Evolutionary conservation across 1,140 invertebrate genomes (phyloP).

Genomic region (Orius laevigatus): DNA sequence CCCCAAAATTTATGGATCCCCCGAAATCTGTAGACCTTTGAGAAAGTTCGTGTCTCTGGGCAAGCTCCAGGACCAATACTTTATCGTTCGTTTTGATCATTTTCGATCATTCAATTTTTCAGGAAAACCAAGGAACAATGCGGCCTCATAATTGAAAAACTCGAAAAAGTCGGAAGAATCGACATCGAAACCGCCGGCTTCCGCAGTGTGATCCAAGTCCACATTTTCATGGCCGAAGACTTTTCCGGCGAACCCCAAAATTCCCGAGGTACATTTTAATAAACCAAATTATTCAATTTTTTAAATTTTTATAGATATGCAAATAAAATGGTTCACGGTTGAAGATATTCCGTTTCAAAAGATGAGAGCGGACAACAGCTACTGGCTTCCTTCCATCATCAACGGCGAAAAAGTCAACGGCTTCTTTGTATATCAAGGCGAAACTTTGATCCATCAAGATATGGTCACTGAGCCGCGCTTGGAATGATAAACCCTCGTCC

Average conservation of each 20-base stretch:
- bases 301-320: conserved; percentile 36
- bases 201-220: conserved; percentile 33
- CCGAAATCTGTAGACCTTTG: too few relatives aligned
- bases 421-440: conserved; percentile 25
- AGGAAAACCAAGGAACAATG: conserved; percentile 33
- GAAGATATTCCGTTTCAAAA: conserved; percentile 30
- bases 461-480: conserved; percentile 1
- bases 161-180: conserved; percentile 32
- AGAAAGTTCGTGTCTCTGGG: too few relatives aligned
- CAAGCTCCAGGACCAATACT: too few relatives aligned
- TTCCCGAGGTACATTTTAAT: conserved; percentile 31
- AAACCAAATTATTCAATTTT: too few relatives aligned
- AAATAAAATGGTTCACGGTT: conserved; percentile 33
- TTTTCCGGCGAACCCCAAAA: conserved; percentile 29
- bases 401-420: conserved; percentile 31
- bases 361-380: conserved; percentile 39
- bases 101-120: too few relatives aligned
- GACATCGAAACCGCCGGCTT: conserved; percentile 36
- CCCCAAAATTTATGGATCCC: too few relatives aligned
- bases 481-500: too few relatives aligned
- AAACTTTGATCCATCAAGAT: conserved; percentile 15
- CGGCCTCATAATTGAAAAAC: conserved; percentile 25
- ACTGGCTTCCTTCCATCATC: conserved; percentile 35
- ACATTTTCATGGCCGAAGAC: conserved; percentile 30
- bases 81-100: too few relatives aligned